A percentile compares a stretch with the other conserved stretches of the same genome.
phyloP scores from a whole-genome alignment of 2,888 invertebrate genomes.

The Morinoia aosen region DNA sequence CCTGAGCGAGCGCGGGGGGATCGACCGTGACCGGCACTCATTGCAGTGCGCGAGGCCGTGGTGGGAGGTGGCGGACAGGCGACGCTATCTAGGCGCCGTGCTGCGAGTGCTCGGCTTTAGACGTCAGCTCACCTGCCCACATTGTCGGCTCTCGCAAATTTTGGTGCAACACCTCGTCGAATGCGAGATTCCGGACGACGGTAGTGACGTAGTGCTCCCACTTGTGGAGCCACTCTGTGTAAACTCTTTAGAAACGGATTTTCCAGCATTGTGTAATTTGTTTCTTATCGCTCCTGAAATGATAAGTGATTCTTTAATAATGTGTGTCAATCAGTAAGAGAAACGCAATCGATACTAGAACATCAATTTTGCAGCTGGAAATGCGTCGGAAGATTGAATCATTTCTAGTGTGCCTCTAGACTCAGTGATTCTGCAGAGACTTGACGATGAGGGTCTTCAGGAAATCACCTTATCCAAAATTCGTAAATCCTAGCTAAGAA shows the following conservation, averaged over 20 bases:
- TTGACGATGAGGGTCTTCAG: background rate
- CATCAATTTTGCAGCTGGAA: background rate
- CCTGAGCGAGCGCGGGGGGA: background rate
- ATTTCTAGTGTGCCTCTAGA: background rate
- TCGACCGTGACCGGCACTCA: background rate
- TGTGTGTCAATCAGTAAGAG: background rate
- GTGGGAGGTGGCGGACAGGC: background rate
- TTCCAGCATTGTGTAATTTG: background rate
- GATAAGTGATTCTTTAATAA: background rate
- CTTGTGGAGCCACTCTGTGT: background rate
- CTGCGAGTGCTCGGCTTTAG: constrained; percentile 10
- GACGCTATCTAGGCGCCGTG: background rate
- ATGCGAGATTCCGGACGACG: background rate
- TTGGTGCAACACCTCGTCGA: background rate
- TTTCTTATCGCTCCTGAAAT: background rate
- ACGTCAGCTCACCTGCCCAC: background rate
- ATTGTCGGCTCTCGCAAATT: background rate
- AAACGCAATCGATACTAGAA: background rate
- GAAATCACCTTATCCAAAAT: background rate
- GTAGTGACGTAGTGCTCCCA: background rate
- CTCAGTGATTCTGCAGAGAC: background rate
- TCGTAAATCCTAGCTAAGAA: background rate
- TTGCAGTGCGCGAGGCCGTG: background rate
- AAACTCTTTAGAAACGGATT: background rate
- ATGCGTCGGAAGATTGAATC: background rate